Conservation (phyloP, 2,797 vertebrate genomes). For the Uromys caudimaculatus region DNA sequence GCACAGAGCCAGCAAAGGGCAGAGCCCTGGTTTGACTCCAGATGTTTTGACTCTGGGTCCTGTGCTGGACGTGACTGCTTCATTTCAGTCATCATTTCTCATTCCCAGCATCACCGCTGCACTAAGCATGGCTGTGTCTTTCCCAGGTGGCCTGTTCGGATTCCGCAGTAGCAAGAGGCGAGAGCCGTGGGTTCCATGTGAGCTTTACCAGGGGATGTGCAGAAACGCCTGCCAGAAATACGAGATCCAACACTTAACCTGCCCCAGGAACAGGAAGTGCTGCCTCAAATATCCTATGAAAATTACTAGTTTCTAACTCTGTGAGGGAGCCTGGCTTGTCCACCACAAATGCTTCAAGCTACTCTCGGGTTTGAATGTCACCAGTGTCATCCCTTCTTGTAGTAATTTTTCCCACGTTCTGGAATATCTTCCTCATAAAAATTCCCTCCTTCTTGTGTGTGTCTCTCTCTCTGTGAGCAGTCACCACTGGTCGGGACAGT, state of each 20-base stretch:
- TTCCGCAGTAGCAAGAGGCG: background rate
- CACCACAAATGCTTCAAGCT: background rate
- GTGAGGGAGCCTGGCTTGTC: background rate
- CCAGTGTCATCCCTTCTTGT: background rate
- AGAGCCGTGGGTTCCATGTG: conserved; percentile 62
- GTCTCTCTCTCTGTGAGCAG: conserved; percentile 53
- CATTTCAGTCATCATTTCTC: background rate
- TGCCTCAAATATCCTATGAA: conserved; percentile 35
- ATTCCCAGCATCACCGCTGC: background rate
- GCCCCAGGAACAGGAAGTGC: conserved; percentile 28
- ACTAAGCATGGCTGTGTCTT: conserved; percentile 55
- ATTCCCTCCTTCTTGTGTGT: conserved; percentile 24
- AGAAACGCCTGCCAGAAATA: conserved; percentile 39
- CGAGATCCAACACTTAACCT: conserved; percentile 41
- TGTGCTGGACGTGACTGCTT: background rate
- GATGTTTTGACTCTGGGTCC: background rate
- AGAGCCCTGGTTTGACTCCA: background rate
- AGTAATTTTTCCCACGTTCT: background rate
- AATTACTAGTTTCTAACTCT: background rate
- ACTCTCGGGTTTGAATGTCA: background rate
- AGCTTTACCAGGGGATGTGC: conserved; percentile 55
- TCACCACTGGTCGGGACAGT: background rate
- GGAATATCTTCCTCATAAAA: conserved; percentile 38
- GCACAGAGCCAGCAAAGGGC: background rate
- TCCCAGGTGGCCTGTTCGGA: conserved; percentile 48